Base-by-base conservation (phyloP, 2,113 vertebrate species). In the Phainopepla nitens region DNA sequence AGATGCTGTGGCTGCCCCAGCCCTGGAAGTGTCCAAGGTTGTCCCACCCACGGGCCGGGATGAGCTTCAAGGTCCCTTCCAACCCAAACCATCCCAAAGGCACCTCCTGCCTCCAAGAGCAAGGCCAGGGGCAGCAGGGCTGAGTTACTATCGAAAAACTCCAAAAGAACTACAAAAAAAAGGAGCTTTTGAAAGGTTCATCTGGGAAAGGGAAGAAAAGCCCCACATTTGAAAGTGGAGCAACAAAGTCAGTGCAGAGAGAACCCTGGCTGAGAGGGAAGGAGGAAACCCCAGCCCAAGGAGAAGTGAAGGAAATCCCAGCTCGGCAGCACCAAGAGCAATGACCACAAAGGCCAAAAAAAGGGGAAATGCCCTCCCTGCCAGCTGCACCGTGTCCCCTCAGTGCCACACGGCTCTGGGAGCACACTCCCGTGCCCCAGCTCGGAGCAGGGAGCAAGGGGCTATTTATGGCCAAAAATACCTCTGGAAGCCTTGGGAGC, bases 21-120 rank as follows among this genome's bases (percentile, higher is more conserved):
- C 31, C 41, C 44, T 51, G 68, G 4, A 4, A 36, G 21, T 22
- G 25, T 1, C 66, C 57, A 8, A 15, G 49, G 41, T 0, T 41
- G 65, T 54, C 39, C 45, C 65, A 65, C 22, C 25, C 45, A 23
- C 2, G 56, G n/a, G 1, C 12, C 9, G 18, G 29, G 49, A 36
- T 15, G 31, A 21, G 35, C 2, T 65, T 42, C 5, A 19, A 31
- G 31, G 58, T 57, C 31, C 39, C 8, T 62, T 21, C 49, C 47
- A 41, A 29, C 24, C 36, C 66, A 27, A 80, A 42, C 25, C 56
- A 64, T 10, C 36, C 85, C 85, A 64, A 49, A 69, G 14, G 2
- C 35, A 36, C 4, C 11, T 58, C 62, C 11, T 7, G n/a, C 54
- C 42, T 39, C 23, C 27, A 24, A 6, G 33, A 47, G 42, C 39